Base-by-base conservation (phyloP, 2,797 vertebrate species). In the Denticeps clupeoides region DNA sequence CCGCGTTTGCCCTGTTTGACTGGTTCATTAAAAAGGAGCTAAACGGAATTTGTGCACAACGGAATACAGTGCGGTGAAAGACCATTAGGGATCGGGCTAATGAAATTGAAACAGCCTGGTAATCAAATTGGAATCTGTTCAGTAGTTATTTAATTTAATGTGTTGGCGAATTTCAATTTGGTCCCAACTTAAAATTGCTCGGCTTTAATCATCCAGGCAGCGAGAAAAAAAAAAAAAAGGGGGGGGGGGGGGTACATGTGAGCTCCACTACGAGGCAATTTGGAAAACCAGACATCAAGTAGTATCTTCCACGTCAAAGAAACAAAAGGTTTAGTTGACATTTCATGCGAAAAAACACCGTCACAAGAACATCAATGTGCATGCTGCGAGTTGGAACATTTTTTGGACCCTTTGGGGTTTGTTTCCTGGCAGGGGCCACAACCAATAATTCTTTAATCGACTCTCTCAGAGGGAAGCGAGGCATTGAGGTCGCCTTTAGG, bases 51-150 rank as follows among this genome's bases (percentile, higher is more conserved):
- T 75, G 71, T 67, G 71, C 69, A 73, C 58, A 67, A 79, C 75
- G 75, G 72, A 79, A 80, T 77, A 81, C 70, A 73, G 76, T 63
- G 71, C 73, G 68, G 69, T 73, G 72, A 76, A 80, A 81, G 77
- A 78, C 75, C 76, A 81, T 82, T 78, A 77, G 79, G 69, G 77
- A 78, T 53, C 47, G 51, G 61, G 73, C 74, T 82, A 80, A 83
- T 82, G 76, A 80, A 82, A 83, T 78, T 75, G 76, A 80, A 83
- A 81, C 77, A 79, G 77, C 79, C 79, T 74, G 72, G 74, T 80
- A 77, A 82, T 83, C 76, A 72, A 83, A 79, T 78, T 79, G 72
- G 75, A 85, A 81, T 82, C 62, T 79, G 72, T 68, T 78, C 62
- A 12, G 74, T 73, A 38, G 65, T 77, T 81, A 83, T 84, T 87